A percentile compares a stretch with the other conserved stretches of the same genome.
Conservation (phyloP, 2,113 vertebrate species). For the Litocranius walleri region DNA sequence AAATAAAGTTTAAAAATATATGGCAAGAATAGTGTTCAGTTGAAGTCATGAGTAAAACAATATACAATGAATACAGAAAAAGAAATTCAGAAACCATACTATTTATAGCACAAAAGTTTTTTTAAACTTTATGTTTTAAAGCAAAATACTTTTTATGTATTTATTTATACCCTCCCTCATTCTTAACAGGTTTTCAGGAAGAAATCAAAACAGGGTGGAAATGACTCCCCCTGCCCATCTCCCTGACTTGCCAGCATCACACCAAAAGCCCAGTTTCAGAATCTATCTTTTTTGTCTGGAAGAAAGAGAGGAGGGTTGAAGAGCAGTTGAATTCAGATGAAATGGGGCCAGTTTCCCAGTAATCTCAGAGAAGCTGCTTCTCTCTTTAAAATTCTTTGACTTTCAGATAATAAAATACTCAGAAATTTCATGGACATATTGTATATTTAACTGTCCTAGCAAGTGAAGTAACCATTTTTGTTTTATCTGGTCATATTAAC, state of each 20-base stretch:
- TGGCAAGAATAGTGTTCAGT: not conserved
- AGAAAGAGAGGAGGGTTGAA: not conserved
- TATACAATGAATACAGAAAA: not conserved
- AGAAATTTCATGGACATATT: not conserved
- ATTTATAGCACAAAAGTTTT: not conserved
- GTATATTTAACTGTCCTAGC: too few relatives aligned
- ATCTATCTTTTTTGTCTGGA: too few relatives aligned
- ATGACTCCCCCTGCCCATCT: accelerated
- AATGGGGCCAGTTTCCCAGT: not conserved
- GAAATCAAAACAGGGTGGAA: not conserved
- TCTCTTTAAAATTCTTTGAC: not conserved
- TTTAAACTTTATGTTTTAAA: not conserved
- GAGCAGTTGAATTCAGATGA: not conserved
- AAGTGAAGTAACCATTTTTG: not conserved
- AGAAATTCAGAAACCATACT: not conserved
- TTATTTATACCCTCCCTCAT: not conserved
- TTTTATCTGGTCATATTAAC: not conserved
- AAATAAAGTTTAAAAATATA: not conserved
- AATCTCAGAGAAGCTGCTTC: not conserved
- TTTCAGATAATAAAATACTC: not conserved
- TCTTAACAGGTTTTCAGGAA: not conserved
- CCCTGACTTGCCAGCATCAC: accelerated
- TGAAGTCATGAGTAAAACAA: not conserved
- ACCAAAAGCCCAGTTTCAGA: accelerated
- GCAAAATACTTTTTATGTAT: not conserved